These are phyloP conservation scores for Sparidentex hasta DNA, from an alignment of 2,797 vertebrate genomes.

Conservation along the genomic window DNA sequence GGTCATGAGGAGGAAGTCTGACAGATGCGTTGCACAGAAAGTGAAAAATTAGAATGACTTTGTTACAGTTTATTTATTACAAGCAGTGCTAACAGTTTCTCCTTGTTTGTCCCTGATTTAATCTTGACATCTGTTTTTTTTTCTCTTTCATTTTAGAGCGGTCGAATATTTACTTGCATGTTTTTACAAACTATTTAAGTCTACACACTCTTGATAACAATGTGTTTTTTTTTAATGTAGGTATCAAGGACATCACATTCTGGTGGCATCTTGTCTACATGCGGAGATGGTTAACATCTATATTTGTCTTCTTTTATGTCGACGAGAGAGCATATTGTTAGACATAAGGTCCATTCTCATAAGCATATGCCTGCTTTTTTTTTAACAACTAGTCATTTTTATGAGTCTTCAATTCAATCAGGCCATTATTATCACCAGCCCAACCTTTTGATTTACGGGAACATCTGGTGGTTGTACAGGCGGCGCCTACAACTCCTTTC, in stretches of 20 bases:
- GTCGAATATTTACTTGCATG: not conserved
- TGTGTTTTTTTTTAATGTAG: not conserved
- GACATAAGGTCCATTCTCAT: constrained; percentile 74
- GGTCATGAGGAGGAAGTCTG: constrained; percentile 15
- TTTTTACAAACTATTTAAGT: not conserved
- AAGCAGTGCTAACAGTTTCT: too few relatives aligned
- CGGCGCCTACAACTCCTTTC: constrained; percentile 60
- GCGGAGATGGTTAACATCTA: constrained; percentile 39
- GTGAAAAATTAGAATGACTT: rapidly evolving
- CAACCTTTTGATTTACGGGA: constrained; percentile 77
- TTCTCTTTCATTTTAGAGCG: not conserved
- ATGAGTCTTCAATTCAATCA: constrained; percentile 74
- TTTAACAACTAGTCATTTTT: constrained; percentile 70
- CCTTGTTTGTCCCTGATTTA: not conserved
- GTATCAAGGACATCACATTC: constrained; percentile 34
- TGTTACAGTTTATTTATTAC: not conserved
- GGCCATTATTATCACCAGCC: constrained; percentile 79
- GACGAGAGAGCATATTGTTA: constrained; percentile 72
- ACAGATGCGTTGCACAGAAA: not conserved
- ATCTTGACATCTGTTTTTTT: not conserved
- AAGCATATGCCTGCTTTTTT: constrained; percentile 68
- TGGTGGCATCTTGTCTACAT: constrained; percentile 12
- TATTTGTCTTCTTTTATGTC: constrained; percentile 65
- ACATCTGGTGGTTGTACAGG: constrained; percentile 72
- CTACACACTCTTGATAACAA: not conserved